Evolutionary conservation across 2,113 vertebrate species (phyloP).

Genomic region (Ibidorhyncha struthersii): DNA sequence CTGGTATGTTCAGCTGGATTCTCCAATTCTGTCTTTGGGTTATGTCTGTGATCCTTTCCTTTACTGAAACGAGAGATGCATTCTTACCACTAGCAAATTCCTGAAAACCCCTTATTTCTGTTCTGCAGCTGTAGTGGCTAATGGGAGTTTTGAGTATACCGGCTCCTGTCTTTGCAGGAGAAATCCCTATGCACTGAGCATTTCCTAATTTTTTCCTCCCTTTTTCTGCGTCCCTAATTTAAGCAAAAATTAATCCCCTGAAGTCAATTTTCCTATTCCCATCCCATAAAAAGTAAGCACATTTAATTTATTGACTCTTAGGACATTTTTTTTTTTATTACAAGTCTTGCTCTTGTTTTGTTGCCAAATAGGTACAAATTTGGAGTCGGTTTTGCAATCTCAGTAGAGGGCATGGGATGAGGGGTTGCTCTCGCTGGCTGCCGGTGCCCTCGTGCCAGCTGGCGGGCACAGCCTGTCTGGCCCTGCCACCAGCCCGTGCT

Average conservation of each 20-base stretch:
- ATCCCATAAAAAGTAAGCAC: neutral
- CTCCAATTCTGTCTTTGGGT: neutral
- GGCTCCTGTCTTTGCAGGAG: neutral
- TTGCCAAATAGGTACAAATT: slow-evolving; percentile 15
- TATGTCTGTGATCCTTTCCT: neutral
- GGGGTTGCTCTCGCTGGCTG: slow-evolving; percentile 2
- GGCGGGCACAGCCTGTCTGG: slow-evolving; percentile 8
- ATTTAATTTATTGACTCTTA: neutral
- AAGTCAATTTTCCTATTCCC: neutral
- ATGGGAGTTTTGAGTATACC: neutral
- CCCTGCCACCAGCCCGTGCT: neutral
- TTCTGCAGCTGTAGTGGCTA: neutral
- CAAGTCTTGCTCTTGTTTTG: neutral
- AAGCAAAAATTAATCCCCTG: neutral
- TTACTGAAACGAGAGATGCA: neutral
- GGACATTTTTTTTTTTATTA: neutral
- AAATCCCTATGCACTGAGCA: neutral
- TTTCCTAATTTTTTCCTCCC: neutral
- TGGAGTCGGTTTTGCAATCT: slow-evolving; percentile 13
- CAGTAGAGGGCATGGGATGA: slow-evolving; percentile 57
- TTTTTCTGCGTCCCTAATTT: neutral
- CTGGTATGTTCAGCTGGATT: neutral
- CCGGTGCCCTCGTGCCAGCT: neutral
- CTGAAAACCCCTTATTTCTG: neutral
- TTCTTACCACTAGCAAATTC: neutral